These are phyloP conservation scores for Hybos culiciformis DNA, from an alignment of 2,888 invertebrate species.

Conservation along the genomic window DNA sequence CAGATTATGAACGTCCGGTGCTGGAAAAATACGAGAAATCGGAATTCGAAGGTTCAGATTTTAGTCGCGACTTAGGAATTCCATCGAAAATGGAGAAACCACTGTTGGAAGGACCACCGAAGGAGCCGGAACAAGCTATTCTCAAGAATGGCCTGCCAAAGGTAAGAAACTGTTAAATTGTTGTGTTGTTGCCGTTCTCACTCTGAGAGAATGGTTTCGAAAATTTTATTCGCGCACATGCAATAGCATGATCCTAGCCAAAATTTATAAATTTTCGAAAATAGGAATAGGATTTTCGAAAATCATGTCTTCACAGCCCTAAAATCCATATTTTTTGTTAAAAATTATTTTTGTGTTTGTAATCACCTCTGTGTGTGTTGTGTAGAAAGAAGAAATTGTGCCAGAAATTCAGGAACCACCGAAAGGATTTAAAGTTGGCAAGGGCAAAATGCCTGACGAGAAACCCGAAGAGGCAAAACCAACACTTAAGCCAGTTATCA, in stretches of 20 bases:
- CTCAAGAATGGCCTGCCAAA: constrained; percentile 29
- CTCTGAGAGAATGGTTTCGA: not conserved
- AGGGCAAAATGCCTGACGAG: constrained; percentile 29
- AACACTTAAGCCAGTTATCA: constrained; percentile 30
- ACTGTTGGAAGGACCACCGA: constrained; percentile 19
- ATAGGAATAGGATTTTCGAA: no score
- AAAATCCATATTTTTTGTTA: not conserved
- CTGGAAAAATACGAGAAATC: constrained; percentile 54
- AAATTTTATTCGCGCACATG: not conserved
- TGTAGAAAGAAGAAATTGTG: constrained; percentile 25
- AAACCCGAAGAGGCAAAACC: constrained; percentile 23
- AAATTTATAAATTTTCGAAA: no score
- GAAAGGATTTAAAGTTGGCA: constrained; percentile 27
- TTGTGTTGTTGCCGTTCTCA: no score
- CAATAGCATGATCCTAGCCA: no score
- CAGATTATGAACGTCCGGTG: constrained; percentile 63
- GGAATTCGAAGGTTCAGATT: constrained; percentile 38
- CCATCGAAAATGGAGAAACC: constrained; percentile 32
- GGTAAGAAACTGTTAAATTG: constrained; percentile 18
- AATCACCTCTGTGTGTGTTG: not conserved
- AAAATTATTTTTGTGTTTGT: not conserved
- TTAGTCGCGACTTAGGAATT: constrained; percentile 27
- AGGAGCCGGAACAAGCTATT: constrained; percentile 19
- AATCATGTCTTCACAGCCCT: no score
- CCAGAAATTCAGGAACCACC: constrained; percentile 19